Base-by-base conservation (phyloP, 37 sponge, comb jelly and placozoan species). In the Diacarnus erythraeanus region DNA sequence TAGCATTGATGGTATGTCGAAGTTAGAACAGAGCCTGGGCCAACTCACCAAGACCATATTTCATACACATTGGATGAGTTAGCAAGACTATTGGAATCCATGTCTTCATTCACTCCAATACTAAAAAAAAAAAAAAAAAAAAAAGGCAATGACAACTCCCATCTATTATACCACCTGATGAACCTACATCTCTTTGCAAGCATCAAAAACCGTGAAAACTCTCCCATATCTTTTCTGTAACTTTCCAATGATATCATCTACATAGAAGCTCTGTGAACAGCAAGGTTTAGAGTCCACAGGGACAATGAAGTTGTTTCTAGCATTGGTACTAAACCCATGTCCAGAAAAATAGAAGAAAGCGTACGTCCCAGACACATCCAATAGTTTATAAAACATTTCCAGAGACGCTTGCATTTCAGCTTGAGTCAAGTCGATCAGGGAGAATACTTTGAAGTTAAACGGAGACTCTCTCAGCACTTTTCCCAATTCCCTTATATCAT, bases 311-410 rank as follows among this genome's bases (percentile, higher is more conserved):
- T 58, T 57, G 3, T 41, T 65, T 12, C 5, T 8, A 22, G 38
- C 72, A 3, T 31, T 44, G 57, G 8, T 42, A 0, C 29, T 31
- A 39, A 90, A 90, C 2, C 91, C 91, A 47, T 90, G 91, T 1
- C 91, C 91, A 38, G 86, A 74, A 64, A 58, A 90, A 61, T 84
- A 90, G 77, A 90, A 90, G 43, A 86, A 36, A 20, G 64, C 82
- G 56, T 90, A 90, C 23, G 80, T 41, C 8, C 85, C 86, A 23
- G 77, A 21, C 1, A 84, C 82, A 15, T 56, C 6, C 31, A 75
- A 66, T 17, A 77, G n/a, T 35, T 39, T 23, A 41, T 59, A 81
- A 39, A 88, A 71, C 40, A 25, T 10, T 1, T 72, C 58, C 35
- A 88, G 42, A 43, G 71, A 78, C 22, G 42, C 12, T 41, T 65